A percentile compares a stretch with the other conserved stretches of the same genome.
Evolutionary conservation across 2,797 vertebrate genomes (phyloP).

Genomic region (Otolemur crassicaudatus): DNA sequence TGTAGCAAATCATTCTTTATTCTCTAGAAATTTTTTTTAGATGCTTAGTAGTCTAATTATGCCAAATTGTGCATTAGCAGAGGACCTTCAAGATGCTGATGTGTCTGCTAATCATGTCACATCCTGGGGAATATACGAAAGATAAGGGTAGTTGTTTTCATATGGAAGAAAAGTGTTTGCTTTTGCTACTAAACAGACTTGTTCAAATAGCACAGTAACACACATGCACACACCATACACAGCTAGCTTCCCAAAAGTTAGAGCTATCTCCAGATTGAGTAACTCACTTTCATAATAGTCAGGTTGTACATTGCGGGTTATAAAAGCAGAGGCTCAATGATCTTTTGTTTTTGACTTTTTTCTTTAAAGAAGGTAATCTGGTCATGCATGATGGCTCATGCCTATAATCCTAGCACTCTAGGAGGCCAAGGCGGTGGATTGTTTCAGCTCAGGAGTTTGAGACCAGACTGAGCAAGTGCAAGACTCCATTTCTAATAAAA

Average conservation of each 20-base stretch:
- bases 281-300: constrained; percentile 10
- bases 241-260: background rate
- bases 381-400: too few species aligned
- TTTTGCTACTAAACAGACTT: constrained; percentile 17
- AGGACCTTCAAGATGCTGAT: background rate
- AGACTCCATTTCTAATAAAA: too few species aligned
- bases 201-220: background rate
- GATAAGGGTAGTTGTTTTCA: constrained; percentile 33
- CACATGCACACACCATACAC: background rate
- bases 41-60: constrained; percentile 36
- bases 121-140: constrained; percentile 48
- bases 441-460: too few species aligned
- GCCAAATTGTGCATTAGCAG: background rate
- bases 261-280: background rate
- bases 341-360: background rate
- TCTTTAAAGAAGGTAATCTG: background rate
- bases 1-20: constrained; percentile 6
- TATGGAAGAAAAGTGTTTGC: background rate
- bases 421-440: too few species aligned
- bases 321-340: background rate
- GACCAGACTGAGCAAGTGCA: too few species aligned
- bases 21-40: constrained; percentile 15
- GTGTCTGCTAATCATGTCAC: background rate
- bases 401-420: too few species aligned
- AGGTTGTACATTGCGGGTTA: background rate